Conservation (phyloP, 2,888 invertebrate genomes). For the Rhagonycha fulva region DNA sequence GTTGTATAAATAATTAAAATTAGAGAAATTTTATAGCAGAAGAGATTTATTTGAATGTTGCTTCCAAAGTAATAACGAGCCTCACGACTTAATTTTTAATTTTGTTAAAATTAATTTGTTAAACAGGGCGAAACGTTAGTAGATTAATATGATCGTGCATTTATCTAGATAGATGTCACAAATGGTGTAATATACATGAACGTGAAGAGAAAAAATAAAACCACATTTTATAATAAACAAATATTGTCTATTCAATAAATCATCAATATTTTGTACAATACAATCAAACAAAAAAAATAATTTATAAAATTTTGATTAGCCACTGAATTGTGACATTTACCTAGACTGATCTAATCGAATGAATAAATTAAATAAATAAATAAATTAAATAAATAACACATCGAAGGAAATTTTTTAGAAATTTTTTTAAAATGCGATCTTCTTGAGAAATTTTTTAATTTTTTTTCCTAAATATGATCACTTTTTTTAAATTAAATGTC, state of each 20-base stretch:
- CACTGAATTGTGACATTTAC: slow-evolving; percentile 56
- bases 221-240: slow-evolving; percentile 20
- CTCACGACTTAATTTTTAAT: neutral
- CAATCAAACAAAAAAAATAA: slow-evolving; percentile 24
- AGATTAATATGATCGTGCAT: slow-evolving; percentile 37
- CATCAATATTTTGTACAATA: slow-evolving; percentile 32
- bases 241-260: slow-evolving; percentile 22
- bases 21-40: neutral
- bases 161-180: slow-evolving; percentile 55
- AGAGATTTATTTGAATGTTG: neutral
- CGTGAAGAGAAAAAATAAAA: slow-evolving; percentile 28
- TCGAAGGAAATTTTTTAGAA: neutral
- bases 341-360: slow-evolving; percentile 57
- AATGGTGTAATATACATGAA: slow-evolving; percentile 34
- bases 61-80: slow-evolving; percentile 1
- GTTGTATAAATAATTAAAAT: neutral
- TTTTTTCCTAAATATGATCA: slow-evolving; percentile 13
- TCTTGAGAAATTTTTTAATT: neutral
- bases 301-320: slow-evolving; percentile 36
- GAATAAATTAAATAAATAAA: slow-evolving; percentile 61
- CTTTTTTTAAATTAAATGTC: slow-evolving; percentile 12
- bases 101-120: neutral
- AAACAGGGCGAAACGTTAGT: neutral
- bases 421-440: slow-evolving; percentile 14
- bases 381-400: slow-evolving; percentile 59